Conservation (phyloP, 2,888 invertebrate species). For the Nomada ruficornis region DNA sequence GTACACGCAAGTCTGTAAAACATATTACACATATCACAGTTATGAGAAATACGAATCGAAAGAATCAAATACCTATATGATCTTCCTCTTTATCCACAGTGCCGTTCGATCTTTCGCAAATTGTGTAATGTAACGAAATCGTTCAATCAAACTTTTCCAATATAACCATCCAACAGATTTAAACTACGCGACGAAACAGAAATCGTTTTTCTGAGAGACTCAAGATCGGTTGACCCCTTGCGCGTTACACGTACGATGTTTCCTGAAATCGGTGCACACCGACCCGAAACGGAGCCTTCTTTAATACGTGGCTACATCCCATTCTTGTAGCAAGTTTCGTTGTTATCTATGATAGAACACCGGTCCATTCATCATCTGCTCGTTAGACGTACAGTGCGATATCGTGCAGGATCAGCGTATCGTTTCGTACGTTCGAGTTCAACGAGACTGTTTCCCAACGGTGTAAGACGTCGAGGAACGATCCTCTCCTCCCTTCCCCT, state of each 20-base stretch:
- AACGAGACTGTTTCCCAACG: conserved; percentile 20
- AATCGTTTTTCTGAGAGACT: no score
- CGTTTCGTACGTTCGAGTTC: conserved; percentile 33
- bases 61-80: no score
- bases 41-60: no score
- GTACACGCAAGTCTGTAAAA: no score
- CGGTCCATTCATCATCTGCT: conserved; percentile 47
- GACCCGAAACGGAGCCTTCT: conserved; percentile 8
- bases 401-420: conserved; percentile 30
- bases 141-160: no score
- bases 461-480: conserved; percentile 6
- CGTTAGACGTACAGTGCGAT: conserved; percentile 27
- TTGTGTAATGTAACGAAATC: no score
- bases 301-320: conserved; percentile 9
- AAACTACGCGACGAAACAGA: no score
- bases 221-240: no score
- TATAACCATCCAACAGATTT: no score
- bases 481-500: conserved; percentile 17
- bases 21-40: no score
- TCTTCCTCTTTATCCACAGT: no score
- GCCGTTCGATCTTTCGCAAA: no score
- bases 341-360: conserved; percentile 11
- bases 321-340: conserved; percentile 32
- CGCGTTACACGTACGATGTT: background rate
- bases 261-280: conserved; percentile 14